Percentiles rank a stretch among this genome's conserved stretches.
These are phyloP conservation scores for Eubucco bourcierii DNA, from an alignment of 2,113 vertebrate species.

Conservation along the genomic window DNA sequence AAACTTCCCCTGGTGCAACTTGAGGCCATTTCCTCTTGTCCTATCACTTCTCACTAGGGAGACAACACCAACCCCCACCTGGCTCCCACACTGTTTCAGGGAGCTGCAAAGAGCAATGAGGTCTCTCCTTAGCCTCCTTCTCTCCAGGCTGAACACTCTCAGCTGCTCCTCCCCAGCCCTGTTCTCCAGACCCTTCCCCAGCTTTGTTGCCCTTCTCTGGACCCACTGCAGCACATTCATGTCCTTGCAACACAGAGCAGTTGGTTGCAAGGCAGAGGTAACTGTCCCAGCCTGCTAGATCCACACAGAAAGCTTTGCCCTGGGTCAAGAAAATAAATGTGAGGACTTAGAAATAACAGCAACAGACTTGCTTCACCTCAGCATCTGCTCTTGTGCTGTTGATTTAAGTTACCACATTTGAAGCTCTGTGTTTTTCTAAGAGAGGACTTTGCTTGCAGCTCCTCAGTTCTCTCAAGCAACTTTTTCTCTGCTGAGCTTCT, in stretches of 20 bases:
- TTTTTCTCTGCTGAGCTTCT: background rate
- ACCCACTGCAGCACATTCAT: no score
- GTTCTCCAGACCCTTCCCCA: no score
- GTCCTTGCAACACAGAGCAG: background rate
- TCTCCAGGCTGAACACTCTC: no score
- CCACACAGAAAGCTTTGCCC: accelerated
- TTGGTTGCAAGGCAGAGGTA: background rate
- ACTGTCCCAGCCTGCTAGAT: background rate
- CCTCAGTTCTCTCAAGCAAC: background rate
- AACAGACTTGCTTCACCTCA: background rate
- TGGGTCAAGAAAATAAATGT: background rate
- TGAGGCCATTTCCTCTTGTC: no score
- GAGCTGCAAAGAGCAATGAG: no score
- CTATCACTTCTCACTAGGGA: no score
- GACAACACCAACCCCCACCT: no score
- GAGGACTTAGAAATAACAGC: background rate
- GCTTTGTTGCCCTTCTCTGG: no score
- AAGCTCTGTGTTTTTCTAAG: background rate
- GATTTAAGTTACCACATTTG: background rate
- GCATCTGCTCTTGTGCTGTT: background rate
- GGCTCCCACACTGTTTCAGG: no score
- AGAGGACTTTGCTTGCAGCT: background rate
- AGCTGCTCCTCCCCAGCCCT: no score
- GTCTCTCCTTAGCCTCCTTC: no score
- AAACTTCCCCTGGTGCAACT: no score